Conservation (phyloP, 2,797 vertebrate genomes). For the Pangasius krempfi region DNA sequence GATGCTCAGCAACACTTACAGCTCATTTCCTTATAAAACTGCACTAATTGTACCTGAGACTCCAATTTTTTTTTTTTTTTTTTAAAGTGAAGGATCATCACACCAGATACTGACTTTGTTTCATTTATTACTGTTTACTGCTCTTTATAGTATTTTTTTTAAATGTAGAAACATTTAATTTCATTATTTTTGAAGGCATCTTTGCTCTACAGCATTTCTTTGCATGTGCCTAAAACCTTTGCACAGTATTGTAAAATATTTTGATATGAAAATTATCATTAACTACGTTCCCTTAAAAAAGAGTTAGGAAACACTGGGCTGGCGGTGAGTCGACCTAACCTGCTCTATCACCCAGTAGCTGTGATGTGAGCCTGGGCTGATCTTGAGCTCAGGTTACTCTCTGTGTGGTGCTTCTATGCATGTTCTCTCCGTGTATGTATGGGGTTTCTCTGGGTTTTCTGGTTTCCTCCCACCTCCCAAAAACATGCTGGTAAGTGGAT, state of each 20-base stretch:
- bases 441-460: not conserved
- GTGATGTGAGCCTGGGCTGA: not conserved
- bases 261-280: not conserved
- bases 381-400: not conserved
- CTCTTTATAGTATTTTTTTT: too few species aligned
- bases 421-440: not conserved
- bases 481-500: not conserved
- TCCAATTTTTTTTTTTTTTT: too few species aligned
- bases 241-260: not conserved
- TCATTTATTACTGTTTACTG: too few species aligned
- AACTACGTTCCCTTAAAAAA: not conserved
- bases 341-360: not conserved
- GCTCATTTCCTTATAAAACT: too few species aligned
- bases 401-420: not conserved
- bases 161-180: too few species aligned
- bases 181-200: too few species aligned
- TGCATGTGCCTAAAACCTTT: too few species aligned
- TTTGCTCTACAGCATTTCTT: too few species aligned
- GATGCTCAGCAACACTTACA: too few species aligned
- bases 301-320: not conserved
- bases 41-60: too few species aligned
- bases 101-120: too few species aligned
- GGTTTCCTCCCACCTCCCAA: not conserved
- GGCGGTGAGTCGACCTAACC: not conserved
- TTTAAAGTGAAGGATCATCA: too few species aligned